Conservation (phyloP, 2,113 vertebrate species). For the Cottus gobio region DNA sequence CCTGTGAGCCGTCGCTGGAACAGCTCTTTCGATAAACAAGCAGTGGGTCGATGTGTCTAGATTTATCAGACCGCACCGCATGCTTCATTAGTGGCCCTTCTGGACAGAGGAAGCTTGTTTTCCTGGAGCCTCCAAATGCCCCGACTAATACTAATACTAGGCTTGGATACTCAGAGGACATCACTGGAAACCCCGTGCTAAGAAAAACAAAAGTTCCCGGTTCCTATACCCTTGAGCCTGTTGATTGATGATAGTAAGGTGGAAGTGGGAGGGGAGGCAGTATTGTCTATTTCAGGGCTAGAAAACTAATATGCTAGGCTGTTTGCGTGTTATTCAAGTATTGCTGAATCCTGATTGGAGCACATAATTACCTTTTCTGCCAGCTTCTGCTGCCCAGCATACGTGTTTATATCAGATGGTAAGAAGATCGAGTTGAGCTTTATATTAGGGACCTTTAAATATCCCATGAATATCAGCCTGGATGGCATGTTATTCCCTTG, state of each 20-base stretch:
- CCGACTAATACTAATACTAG: constrained; percentile 26
- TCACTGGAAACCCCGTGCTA: constrained; percentile 11
- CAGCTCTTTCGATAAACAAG: constrained; percentile 23
- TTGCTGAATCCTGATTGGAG: not conserved
- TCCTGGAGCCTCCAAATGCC: constrained; percentile 22
- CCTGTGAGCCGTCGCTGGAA: not conserved
- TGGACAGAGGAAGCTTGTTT: constrained; percentile 45
- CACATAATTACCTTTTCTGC: not conserved
- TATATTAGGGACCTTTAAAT: not conserved
- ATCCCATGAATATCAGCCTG: not conserved
- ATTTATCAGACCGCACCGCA: constrained; percentile 53
- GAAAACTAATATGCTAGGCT: not conserved
- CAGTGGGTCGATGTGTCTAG: constrained; percentile 51
- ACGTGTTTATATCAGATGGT: not conserved
- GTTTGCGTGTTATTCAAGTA: not conserved
- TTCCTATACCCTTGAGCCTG: constrained; percentile 12
- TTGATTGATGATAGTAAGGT: constrained; percentile 36
- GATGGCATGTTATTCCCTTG: not conserved
- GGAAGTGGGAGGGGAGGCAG: not conserved
- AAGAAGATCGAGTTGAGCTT: not conserved
- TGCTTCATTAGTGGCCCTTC: constrained; percentile 51
- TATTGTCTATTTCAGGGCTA: constrained; percentile 3
- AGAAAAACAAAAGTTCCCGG: constrained; percentile 19
- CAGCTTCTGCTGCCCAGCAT: not conserved
- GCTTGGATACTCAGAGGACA: constrained; percentile 24